Conservation (phyloP, 2,888 invertebrate species). For the Mimachlamys varia region DNA sequence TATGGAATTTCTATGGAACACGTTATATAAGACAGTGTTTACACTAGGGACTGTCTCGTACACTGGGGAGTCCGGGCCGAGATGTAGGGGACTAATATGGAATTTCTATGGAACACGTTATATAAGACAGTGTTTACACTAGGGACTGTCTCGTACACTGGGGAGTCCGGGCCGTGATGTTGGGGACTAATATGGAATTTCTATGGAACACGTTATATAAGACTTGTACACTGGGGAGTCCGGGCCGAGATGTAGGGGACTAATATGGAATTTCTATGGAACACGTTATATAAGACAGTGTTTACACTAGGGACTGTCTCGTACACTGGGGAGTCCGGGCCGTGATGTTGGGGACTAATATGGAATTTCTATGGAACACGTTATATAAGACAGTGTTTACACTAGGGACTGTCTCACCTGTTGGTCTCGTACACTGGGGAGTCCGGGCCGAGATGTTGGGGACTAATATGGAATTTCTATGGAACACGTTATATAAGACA, state of each 20-base stretch:
- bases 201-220: not conserved
- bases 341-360: too few species aligned
- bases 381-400: too few species aligned
- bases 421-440: conserved; percentile 51
- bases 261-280: too few species aligned
- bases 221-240: conserved; percentile 50
- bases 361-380: too few species aligned
- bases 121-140: too few species aligned
- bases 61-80: conserved; percentile 53
- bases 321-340: conserved; percentile 53
- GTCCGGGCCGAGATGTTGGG: conserved; percentile 45
- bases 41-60: not conserved
- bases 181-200: too few species aligned
- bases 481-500: not conserved
- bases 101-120: not conserved
- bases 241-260: conserved; percentile 46
- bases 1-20: too few species aligned
- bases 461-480: too few species aligned
- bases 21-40: too few species aligned
- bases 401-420: not conserved
- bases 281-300: not conserved
- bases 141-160: conserved; percentile 36
- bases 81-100: too few species aligned
- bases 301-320: not conserved
- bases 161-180: conserved; percentile 51